These are phyloP conservation scores for Galerucella pusilla DNA, from an alignment of 2,888 invertebrate species.

Conservation along the genomic window DNA sequence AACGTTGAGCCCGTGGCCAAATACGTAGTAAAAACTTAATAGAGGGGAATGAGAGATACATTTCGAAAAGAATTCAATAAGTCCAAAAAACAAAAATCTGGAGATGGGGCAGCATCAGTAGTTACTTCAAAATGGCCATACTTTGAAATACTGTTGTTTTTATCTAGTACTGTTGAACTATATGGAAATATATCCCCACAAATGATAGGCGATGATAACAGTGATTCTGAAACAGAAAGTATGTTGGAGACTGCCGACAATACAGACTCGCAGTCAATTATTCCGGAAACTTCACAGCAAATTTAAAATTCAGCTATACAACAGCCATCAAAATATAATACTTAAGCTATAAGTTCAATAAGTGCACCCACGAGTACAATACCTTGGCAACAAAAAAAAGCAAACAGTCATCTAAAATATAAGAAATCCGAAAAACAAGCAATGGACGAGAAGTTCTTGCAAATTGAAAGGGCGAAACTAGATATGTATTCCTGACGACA, in stretches of 20 bases:
- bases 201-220: conserved; percentile 2
- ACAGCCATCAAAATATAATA: conserved; percentile 8
- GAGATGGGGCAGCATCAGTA: conserved; percentile 26
- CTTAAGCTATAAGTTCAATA: conserved; percentile 2
- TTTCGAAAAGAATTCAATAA: conserved; percentile 35
- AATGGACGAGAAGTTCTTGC: conserved; percentile 28
- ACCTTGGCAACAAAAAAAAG: neutral
- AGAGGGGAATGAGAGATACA: conserved; percentile 26
- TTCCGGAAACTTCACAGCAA: conserved; percentile 20
- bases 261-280: conserved; percentile 1
- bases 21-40: conserved; percentile 24
- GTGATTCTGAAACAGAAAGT: conserved; percentile 13
- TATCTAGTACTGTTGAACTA: conserved; percentile 26
- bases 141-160: conserved; percentile 35
- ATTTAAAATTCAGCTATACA: conserved; percentile 14
- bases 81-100: conserved; percentile 26
- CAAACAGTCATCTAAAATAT: conserved; percentile 4
- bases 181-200: conserved; percentile 25
- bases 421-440: conserved; percentile 20
- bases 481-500: conserved; percentile 17
- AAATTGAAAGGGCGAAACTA: conserved; percentile 31
- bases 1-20: too few relatives aligned
- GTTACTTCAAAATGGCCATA: conserved; percentile 20
- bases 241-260: neutral
- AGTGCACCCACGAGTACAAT: conserved; percentile 16